A percentile compares a stretch with the other conserved stretches of the same genome.
These are phyloP conservation scores for Latrodectus elegans DNA, from an alignment of 2,888 invertebrate species.

Conservation along the genomic window DNA sequence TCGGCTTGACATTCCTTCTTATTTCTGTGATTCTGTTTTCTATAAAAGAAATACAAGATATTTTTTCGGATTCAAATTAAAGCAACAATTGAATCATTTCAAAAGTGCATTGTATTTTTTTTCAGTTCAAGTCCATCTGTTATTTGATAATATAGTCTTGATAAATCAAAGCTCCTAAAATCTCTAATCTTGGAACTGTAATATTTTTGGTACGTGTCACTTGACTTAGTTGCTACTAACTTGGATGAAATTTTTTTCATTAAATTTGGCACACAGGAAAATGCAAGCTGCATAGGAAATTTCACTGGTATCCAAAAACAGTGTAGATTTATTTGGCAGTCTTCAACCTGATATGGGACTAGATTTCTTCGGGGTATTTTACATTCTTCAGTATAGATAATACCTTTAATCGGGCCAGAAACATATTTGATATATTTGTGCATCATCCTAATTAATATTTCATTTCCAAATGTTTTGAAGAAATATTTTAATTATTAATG, in stretches of 20 bases:
- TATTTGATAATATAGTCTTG: not conserved
- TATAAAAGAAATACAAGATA: not conserved
- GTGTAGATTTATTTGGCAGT: not conserved
- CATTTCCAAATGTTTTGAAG: not conserved
- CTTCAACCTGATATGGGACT: not conserved
- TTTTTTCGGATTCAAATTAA: not conserved
- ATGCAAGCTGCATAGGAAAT: not conserved
- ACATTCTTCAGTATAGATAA: not conserved
- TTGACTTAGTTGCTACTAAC: not conserved
- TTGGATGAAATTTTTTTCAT: not conserved
- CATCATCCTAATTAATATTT: not conserved
- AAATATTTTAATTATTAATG: not conserved
- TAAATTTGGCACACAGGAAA: not conserved
- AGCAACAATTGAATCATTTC: not conserved
- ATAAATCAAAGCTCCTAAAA: not conserved
- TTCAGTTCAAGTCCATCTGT: not conserved
- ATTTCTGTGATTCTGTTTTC: not conserved
- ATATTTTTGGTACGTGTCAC: not conserved
- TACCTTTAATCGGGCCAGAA: not conserved
- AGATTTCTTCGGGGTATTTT: not conserved
- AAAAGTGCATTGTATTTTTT: not conserved
- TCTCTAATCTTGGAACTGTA: not conserved
- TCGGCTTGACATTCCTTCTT: not conserved
- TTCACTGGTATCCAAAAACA: not conserved
- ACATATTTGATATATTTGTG: not conserved